phyloP scores from a whole-genome alignment of 2,797 vertebrate genomes.

The Amblyraja radiata region DNA sequence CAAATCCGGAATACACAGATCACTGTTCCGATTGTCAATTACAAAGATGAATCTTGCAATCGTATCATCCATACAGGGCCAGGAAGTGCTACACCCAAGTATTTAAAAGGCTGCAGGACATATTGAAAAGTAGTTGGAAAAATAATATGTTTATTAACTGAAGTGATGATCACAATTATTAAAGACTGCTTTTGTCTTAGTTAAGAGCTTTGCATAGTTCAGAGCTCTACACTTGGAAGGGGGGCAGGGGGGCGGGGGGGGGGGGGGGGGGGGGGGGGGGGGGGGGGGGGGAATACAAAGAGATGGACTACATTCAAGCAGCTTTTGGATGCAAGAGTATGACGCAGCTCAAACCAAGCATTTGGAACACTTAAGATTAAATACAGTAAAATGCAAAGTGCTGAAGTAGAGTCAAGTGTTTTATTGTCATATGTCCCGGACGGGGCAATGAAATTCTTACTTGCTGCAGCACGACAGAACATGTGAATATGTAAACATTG shows the following conservation, averaged over 20 bases:
- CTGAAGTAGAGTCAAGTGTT: too few species aligned
- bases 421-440: too few species aligned
- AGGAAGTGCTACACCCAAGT: neutral
- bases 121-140: neutral
- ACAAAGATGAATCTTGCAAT: neutral
- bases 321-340: neutral
- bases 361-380: neutral
- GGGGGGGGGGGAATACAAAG: too few species aligned
- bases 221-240: neutral
- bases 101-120: neutral
- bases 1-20: neutral
- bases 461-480: too few species aligned
- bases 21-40: neutral
- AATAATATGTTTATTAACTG: too few species aligned
- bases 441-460: too few species aligned
- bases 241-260: too few species aligned
- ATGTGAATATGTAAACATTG: too few species aligned
- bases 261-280: too few species aligned
- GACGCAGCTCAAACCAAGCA: neutral
- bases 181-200: neutral
- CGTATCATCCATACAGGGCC: neutral
- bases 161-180: neutral
- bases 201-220: neutral
- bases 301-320: neutral
- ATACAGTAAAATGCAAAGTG: too few species aligned